These are phyloP conservation scores for Heliconius aoede DNA, from an alignment of 2,888 invertebrate genomes.

Conservation along the genomic window DNA sequence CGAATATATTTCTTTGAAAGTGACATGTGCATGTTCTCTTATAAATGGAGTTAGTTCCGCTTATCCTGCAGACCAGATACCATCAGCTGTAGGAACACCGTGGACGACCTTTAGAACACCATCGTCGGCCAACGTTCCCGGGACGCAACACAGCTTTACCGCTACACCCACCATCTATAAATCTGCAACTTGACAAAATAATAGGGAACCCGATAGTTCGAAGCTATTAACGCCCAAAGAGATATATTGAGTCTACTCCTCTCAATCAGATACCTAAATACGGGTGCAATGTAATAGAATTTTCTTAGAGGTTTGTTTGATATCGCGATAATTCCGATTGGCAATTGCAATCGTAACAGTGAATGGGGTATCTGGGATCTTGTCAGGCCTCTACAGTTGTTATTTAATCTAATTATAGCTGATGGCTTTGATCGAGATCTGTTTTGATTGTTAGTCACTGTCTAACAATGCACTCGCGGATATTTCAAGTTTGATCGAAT, in stretches of 20 bases:
- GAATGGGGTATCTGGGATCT: conserved; percentile 40
- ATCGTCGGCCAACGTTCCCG: conserved; percentile 55
- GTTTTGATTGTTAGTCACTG: conserved; percentile 34
- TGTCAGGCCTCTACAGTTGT: conserved; percentile 39
- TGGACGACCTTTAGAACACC: conserved; percentile 60
- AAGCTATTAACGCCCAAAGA: conserved; percentile 81
- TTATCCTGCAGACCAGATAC: conserved; percentile 49
- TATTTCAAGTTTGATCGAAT: conserved; percentile 3
- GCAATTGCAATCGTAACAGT: conserved; percentile 38
- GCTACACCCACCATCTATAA: conserved; percentile 78
- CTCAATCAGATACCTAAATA: conserved; percentile 83
- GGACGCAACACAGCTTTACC: conserved; percentile 64
- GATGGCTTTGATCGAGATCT: conserved; percentile 38
- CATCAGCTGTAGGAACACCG: conserved; percentile 52
- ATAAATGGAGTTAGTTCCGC: conserved; percentile 48
- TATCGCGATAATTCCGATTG: conserved; percentile 45
- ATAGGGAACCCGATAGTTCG: conserved; percentile 76
- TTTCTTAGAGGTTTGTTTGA: conserved; percentile 41
- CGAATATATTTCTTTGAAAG: conserved; percentile 41
- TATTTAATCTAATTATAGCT: conserved; percentile 45
- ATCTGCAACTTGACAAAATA: conserved; percentile 82
- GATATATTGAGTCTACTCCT: conserved; percentile 79
- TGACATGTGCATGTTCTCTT: conserved; percentile 46
- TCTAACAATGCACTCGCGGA: neutral
- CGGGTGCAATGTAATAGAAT: conserved; percentile 66